Evolutionary conservation across 2,888 invertebrate species (phyloP).

Genomic region (Ornithoptera alexandrae): DNA sequence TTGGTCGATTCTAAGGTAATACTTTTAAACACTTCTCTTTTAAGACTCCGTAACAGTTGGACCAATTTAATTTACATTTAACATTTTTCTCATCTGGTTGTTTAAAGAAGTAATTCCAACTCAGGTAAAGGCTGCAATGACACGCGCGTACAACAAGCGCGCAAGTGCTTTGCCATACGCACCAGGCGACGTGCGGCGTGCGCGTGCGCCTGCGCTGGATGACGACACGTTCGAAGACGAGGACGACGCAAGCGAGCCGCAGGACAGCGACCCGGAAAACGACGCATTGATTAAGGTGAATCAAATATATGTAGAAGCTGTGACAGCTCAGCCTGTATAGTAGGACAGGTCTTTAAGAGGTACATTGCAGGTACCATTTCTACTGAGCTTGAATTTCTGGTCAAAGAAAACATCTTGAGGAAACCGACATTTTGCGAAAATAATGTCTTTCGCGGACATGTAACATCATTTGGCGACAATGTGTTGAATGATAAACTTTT

Average conservation of each 20-base stretch:
- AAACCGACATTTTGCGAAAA: too few species aligned
- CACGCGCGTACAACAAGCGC: slow-evolving; percentile 94
- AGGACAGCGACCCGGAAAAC: slow-evolving; percentile 81
- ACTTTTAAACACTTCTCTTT: background rate
- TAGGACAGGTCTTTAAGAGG: too few species aligned
- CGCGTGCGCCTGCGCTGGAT: slow-evolving; percentile 61
- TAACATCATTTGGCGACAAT: too few species aligned
- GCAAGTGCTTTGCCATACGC: slow-evolving; percentile 89
- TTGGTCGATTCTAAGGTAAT: slow-evolving; percentile 86
- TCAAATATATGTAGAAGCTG: background rate
- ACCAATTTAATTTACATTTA: background rate
- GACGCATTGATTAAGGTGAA: slow-evolving; percentile 90
- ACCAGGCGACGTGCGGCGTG: slow-evolving; percentile 82
- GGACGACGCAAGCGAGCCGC: slow-evolving; percentile 56
- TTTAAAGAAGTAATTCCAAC: background rate
- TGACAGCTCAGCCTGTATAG: too few species aligned
- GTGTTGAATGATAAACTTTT: too few species aligned
- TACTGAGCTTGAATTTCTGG: too few species aligned
- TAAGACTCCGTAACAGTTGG: too few species aligned
- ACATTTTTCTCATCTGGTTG: background rate
- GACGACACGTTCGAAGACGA: slow-evolving; percentile 59
- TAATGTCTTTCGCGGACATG: too few species aligned
- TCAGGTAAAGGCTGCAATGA: slow-evolving; percentile 95
- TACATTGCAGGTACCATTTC: too few species aligned
- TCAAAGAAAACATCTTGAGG: too few species aligned